Conservation (phyloP, 1,140 invertebrate genomes). For the Acromyrmex heyeri region DNA sequence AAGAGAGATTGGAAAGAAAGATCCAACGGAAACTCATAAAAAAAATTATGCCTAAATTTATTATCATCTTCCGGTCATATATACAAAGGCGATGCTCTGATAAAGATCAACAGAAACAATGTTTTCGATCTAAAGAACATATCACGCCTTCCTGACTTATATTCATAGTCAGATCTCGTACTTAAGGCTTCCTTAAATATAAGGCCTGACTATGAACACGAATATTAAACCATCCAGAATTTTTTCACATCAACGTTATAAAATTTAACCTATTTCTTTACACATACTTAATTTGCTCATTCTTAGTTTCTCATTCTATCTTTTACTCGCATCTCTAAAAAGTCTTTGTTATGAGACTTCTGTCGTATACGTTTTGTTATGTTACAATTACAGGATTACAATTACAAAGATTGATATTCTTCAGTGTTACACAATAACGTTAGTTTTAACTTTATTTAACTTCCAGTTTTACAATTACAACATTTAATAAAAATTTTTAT, state of each 20-base stretch:
- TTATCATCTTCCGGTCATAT: slow-evolving; percentile 29
- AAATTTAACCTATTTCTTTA: slow-evolving; percentile 3
- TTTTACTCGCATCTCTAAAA: background rate
- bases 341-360: background rate
- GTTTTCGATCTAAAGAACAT: background rate
- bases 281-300: background rate
- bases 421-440: background rate
- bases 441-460: background rate
- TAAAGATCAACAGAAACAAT: slow-evolving; percentile 1
- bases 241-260: background rate
- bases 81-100: background rate
- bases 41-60: slow-evolving; percentile 12
- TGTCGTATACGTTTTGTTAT: background rate
- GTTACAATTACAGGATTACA: background rate
- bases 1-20: background rate
- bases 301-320: slow-evolving; percentile 23
- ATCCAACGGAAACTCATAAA: slow-evolving; percentile 24
- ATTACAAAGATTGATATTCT: background rate
- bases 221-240: background rate
- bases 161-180: too few species aligned
- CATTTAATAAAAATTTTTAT: slow-evolving; percentile 2
- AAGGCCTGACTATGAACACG: too few species aligned
- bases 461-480: background rate
- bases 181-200: too few species aligned
- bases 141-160: background rate